phyloP scores from a whole-genome alignment of 2,888 invertebrate genomes.

The Synanthedon formicaeformis region DNA sequence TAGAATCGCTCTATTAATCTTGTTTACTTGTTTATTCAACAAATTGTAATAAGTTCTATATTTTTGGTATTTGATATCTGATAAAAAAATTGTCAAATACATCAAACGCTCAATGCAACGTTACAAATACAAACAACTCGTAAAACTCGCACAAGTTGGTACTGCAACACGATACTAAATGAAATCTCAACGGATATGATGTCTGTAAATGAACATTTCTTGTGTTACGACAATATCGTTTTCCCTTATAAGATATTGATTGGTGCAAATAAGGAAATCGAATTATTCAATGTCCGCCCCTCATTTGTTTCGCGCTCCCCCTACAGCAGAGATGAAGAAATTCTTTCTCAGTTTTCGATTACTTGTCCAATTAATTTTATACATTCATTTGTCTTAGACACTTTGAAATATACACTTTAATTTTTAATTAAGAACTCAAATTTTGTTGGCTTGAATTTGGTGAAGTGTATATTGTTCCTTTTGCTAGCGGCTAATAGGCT shows the following conservation, averaged over 20 bases:
- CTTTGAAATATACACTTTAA: conserved; percentile 40
- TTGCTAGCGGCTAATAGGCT: no score
- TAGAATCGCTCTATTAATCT: no score
- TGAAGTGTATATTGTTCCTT: no score
- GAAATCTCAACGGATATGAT: conserved; percentile 11
- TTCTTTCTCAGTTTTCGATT: conserved; percentile 71
- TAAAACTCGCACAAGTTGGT: no score
- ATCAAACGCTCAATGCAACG: no score
- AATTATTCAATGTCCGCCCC: conserved; percentile 71
- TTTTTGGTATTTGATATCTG: no score
- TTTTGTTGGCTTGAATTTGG: neutral
- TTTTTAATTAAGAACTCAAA: neutral
- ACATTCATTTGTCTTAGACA: conserved; percentile 65
- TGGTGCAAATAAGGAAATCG: conserved; percentile 70
- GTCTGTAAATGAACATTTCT: conserved; percentile 27
- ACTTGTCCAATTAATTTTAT: conserved; percentile 71
- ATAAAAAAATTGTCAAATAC: no score
- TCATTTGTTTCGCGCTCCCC: conserved; percentile 65
- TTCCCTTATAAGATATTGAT: conserved; percentile 63
- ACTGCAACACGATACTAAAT: neutral
- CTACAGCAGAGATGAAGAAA: conserved; percentile 66
- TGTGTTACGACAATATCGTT: conserved; percentile 32
- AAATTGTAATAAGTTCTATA: no score
- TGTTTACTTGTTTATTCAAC: no score
- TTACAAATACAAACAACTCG: no score